Evolutionary conservation across 1,140 invertebrate species (phyloP).

Genomic region (Bombus breviceps): DNA sequence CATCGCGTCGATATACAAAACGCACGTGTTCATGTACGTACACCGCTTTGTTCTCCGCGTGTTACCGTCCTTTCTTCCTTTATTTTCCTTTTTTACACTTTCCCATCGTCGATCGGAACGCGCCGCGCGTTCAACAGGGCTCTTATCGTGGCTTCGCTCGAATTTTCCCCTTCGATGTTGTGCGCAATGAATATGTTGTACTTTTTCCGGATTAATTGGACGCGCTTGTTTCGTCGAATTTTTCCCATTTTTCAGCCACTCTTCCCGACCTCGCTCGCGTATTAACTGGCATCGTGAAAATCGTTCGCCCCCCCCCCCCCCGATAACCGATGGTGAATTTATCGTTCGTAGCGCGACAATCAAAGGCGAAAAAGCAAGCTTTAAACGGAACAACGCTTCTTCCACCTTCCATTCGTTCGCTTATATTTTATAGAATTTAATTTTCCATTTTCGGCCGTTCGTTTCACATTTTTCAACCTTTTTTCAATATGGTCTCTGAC

Average conservation of each 20-base stretch:
- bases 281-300: neutral
- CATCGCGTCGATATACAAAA: neutral
- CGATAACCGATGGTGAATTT: conserved; percentile 2
- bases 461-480: neutral
- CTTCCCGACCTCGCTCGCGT: neutral
- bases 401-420: neutral
- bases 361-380: neutral
- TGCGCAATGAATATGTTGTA: conserved; percentile 2
- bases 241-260: neutral
- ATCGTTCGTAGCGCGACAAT: neutral
- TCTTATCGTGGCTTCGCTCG: neutral
- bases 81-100: too few species aligned
- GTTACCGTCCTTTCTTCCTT: too few species aligned
- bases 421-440: neutral
- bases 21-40: too few species aligned
- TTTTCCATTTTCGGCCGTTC: neutral
- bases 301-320: neutral
- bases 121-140: neutral
- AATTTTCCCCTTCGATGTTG: neutral
- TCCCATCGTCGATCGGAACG: neutral
- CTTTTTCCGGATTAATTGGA: conserved; percentile 6
- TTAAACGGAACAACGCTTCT: too few species aligned
- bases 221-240: neutral
- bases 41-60: neutral
- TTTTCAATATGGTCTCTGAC: neutral